Evolutionary conservation across 2,888 invertebrate genomes (phyloP).

Genomic region (Temnothorax unifasciatus): DNA sequence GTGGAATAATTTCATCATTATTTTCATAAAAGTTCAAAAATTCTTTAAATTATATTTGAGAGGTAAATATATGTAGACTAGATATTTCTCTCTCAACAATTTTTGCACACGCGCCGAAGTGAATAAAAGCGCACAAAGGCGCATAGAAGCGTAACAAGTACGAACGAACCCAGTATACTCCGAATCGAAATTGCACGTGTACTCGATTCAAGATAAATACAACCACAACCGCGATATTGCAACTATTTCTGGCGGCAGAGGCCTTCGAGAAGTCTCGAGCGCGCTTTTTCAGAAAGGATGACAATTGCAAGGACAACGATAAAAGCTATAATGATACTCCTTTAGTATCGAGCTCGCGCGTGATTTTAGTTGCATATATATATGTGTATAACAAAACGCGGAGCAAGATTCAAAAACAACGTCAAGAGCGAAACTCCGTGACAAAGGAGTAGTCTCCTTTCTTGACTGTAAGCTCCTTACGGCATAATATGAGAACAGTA

Average conservation of each 20-base stretch:
- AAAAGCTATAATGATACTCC: slow-evolving; percentile 9
- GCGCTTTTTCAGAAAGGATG: neutral
- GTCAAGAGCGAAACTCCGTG: slow-evolving; percentile 17
- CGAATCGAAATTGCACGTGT: slow-evolving; percentile 29
- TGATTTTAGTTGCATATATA: neutral
- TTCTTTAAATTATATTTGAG: neutral
- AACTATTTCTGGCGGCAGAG: slow-evolving; percentile 5
- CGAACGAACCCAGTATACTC: neutral
- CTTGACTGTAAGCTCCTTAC: slow-evolving; percentile 34
- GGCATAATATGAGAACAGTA: slow-evolving; percentile 30
- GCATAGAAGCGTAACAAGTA: slow-evolving; percentile 14
- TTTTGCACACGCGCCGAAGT: neutral
- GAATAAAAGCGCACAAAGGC: neutral
- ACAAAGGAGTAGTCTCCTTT: slow-evolving; percentile 25
- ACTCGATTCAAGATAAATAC: slow-evolving; percentile 24
- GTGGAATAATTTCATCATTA: neutral
- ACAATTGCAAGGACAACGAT: slow-evolving; percentile 11
- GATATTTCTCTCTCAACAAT: neutral
- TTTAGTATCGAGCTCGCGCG: slow-evolving; percentile 1
- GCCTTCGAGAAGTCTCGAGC: neutral
- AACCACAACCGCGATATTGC: neutral
- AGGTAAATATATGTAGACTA: neutral
- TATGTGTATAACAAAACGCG: slow-evolving; percentile 18
- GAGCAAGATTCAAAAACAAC: slow-evolving; percentile 18
- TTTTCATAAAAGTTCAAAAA: neutral